These are phyloP conservation scores for Willowsia nigromaculata DNA, from an alignment of 2,888 invertebrate genomes.

Conservation along the genomic window DNA sequence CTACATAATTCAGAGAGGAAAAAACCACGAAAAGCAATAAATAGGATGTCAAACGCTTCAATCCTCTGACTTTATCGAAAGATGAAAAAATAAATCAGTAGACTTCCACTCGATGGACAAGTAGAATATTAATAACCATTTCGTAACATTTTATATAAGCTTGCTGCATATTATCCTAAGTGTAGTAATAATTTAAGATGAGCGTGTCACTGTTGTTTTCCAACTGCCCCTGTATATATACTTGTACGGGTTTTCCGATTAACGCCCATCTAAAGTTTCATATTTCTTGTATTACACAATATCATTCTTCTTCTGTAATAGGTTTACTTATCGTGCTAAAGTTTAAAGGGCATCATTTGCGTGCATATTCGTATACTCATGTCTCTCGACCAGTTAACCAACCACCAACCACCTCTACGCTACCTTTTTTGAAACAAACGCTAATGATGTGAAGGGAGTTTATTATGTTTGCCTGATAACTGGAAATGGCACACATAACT, in stretches of 20 bases:
- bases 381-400: neutral
- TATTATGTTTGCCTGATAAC: neutral
- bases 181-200: neutral
- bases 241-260: slow-evolving; percentile 52
- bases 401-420: neutral
- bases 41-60: neutral
- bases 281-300: slow-evolving; percentile 32
- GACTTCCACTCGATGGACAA: neutral
- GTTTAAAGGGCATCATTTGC: neutral
- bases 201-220: neutral
- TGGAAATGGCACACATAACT: neutral
- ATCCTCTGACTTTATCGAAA: neutral
- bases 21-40: neutral
- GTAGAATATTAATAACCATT: slow-evolving; percentile 3
- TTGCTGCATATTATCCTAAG: neutral
- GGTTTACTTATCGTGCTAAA: neutral
- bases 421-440: neutral
- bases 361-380: neutral
- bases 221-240: neutral
- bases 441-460: slow-evolving; percentile 6
- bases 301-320: too few relatives aligned
- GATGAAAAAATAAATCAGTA: neutral
- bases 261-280: slow-evolving; percentile 52
- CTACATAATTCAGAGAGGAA: neutral
- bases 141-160: neutral